Percentiles rank a stretch among this genome's conserved stretches.
Conservation (phyloP, 2,797 vertebrate species). For the Synaphobranchus kaupii region DNA sequence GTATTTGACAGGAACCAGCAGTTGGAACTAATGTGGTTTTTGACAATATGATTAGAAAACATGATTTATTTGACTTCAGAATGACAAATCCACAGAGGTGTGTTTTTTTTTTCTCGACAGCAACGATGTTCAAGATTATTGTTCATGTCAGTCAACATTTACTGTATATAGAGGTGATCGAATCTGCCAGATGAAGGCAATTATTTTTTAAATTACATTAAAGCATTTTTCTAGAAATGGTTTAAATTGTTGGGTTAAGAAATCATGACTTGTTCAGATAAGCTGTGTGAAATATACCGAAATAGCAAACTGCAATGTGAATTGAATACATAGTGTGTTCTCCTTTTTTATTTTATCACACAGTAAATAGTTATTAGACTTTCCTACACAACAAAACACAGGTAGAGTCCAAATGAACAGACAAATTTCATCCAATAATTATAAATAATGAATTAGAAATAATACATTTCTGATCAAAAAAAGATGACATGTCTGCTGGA, state of each 20-base stretch:
- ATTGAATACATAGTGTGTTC: background rate
- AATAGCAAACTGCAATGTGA: background rate
- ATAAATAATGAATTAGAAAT: too few relatives aligned
- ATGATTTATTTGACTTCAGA: slow-evolving; percentile 6
- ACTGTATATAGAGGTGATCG: background rate
- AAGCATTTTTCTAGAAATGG: background rate
- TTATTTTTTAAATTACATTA: background rate
- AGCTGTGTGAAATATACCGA: background rate
- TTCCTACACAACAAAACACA: too few relatives aligned
- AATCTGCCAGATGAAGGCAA: background rate
- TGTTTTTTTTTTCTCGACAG: background rate
- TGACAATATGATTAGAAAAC: slow-evolving; percentile 3
- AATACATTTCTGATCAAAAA: background rate
- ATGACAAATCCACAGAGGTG: background rate
- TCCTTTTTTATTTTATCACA: background rate
- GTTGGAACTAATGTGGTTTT: background rate
- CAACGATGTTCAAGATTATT: background rate
- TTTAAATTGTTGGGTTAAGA: background rate
- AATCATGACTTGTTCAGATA: background rate
- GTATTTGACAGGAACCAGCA: background rate
- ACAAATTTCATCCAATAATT: too few relatives aligned
- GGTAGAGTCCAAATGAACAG: too few relatives aligned
- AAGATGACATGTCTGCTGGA: background rate
- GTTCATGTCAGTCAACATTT: background rate
- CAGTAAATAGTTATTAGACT: background rate